These are phyloP conservation scores for Tribolium madens DNA, from an alignment of 1,140 invertebrate genomes.

Conservation along the genomic window DNA sequence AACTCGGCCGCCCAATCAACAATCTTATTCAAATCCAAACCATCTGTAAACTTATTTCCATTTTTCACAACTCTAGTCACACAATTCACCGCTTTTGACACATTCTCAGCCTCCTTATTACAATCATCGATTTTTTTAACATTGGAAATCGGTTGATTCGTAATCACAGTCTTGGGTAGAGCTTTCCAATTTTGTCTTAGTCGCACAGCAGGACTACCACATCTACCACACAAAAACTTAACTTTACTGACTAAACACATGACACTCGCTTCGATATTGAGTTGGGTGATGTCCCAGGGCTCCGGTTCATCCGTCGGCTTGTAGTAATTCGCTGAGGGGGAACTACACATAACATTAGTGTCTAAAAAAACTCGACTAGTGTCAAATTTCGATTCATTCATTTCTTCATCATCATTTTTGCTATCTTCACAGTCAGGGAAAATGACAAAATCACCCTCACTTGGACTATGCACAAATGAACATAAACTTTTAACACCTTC, in stretches of 20 bases:
- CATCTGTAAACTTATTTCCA: slow-evolving; percentile 80
- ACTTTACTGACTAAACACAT: slow-evolving; percentile 88
- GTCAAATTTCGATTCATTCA: slow-evolving; percentile 53
- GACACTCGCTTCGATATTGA: slow-evolving; percentile 91
- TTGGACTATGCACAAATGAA: slow-evolving; percentile 60
- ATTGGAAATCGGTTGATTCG: slow-evolving; percentile 52
- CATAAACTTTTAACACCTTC: slow-evolving; percentile 63
- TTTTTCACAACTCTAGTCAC: slow-evolving; percentile 57
- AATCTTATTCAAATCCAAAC: slow-evolving; percentile 75
- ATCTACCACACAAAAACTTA: slow-evolving; percentile 80
- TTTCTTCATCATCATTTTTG: slow-evolving; percentile 45
- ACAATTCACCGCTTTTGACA: slow-evolving; percentile 64
- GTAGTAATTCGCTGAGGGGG: slow-evolving; percentile 84
- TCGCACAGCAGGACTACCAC: slow-evolving; percentile 78
- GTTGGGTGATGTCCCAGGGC: slow-evolving; percentile 87
- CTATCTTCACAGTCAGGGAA: slow-evolving; percentile 66
- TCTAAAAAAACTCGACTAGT: slow-evolving; percentile 72
- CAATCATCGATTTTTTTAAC: slow-evolving; percentile 22
- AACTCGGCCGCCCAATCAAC: slow-evolving; percentile 83
- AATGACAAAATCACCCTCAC: slow-evolving; percentile 66
- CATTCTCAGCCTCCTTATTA: slow-evolving; percentile 63
- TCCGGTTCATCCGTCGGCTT: slow-evolving; percentile 87
- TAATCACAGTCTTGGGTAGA: slow-evolving; percentile 52
- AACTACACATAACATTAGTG: slow-evolving; percentile 80
- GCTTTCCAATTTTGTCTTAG: slow-evolving; percentile 67